Conservation (phyloP, 2,797 vertebrate species). For the Cynopterus sphinx region DNA sequence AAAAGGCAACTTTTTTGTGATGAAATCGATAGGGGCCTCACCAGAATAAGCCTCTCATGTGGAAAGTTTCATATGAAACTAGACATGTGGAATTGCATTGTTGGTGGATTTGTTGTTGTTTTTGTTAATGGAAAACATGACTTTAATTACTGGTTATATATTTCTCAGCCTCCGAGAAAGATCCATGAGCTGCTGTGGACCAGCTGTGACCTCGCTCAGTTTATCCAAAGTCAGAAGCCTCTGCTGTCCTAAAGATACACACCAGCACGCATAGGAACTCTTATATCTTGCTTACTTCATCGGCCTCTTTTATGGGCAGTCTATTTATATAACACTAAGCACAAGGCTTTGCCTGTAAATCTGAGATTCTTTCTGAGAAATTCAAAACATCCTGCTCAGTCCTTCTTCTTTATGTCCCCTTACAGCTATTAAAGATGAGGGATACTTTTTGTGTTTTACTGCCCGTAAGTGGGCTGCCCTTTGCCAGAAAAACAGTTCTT, state of each 20-base stretch:
- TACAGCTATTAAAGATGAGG: neutral
- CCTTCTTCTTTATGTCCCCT: neutral
- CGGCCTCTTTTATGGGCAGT: neutral
- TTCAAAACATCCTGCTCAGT: neutral
- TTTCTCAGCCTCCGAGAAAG: constrained; percentile 57
- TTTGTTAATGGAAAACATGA: constrained; percentile 66
- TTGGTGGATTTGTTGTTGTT: constrained; percentile 62
- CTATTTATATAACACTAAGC: neutral
- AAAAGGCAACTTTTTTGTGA: neutral
- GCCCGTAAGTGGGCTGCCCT: neutral
- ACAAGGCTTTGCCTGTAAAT: neutral
- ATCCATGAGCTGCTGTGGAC: neutral
- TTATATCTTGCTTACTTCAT: neutral
- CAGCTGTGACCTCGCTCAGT: constrained; percentile 21
- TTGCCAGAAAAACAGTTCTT: neutral
- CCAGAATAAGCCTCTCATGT: constrained; percentile 36
- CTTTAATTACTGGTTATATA: constrained; percentile 71
- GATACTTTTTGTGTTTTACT: neutral
- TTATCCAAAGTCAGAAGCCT: neutral
- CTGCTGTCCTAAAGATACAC: neutral
- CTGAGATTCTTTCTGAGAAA: constrained; percentile 14
- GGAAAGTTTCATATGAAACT: constrained; percentile 64
- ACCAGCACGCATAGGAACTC: neutral
- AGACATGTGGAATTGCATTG: constrained; percentile 55
- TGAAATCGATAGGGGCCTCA: neutral